Percentiles rank a stretch among this genome's conserved stretches.
phyloP scores from a whole-genome alignment of 1,140 invertebrate genomes.

The Drosophila micromelanica region DNA sequence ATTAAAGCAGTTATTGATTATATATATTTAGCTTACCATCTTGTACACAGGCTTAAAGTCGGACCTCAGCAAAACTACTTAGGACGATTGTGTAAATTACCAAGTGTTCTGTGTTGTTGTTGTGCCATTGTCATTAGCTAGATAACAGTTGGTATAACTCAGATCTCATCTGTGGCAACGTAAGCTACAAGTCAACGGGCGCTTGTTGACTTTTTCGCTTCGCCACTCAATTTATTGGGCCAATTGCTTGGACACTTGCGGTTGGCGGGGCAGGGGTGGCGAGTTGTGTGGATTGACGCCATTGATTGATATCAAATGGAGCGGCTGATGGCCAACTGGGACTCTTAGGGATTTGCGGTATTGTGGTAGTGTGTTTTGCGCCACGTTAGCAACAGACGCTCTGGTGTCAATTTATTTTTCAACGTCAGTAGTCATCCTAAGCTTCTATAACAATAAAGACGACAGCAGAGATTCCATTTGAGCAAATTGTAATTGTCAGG shows the following conservation, averaged over 20 bases:
- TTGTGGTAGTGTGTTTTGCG: conserved; percentile 31
- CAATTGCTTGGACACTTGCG: conserved; percentile 30
- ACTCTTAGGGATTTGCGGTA: conserved; percentile 46
- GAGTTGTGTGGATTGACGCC: conserved; percentile 42
- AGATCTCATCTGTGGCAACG: conserved; percentile 9
- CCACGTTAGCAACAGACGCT: conserved; percentile 39
- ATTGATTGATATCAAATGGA: conserved; percentile 60
- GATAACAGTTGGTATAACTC: conserved; percentile 47
- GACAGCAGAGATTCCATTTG: conserved; percentile 50
- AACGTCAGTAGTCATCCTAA: conserved; percentile 16
- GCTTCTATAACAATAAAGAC: conserved; percentile 33
- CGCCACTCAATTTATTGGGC: conserved; percentile 55
- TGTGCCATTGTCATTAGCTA: conserved; percentile 37
- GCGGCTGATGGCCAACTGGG: conserved; percentile 23
- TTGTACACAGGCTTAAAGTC: background rate
- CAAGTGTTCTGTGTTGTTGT: conserved; percentile 14
- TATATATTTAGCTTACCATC: background rate
- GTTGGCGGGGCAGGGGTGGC: background rate
- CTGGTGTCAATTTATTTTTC: conserved; percentile 51
- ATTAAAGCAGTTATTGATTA: conserved; percentile 34
- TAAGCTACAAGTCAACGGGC: conserved; percentile 31
- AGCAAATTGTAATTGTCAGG: conserved; percentile 55
- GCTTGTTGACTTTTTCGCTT: conserved; percentile 50
- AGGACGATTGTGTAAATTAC: conserved; percentile 19
- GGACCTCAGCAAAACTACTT: conserved; percentile 1